Percentiles rank a stretch among this genome's conserved stretches.
These are phyloP conservation scores for Harpalus rubripes DNA, from an alignment of 2,888 invertebrate species.

Conservation along the genomic window DNA sequence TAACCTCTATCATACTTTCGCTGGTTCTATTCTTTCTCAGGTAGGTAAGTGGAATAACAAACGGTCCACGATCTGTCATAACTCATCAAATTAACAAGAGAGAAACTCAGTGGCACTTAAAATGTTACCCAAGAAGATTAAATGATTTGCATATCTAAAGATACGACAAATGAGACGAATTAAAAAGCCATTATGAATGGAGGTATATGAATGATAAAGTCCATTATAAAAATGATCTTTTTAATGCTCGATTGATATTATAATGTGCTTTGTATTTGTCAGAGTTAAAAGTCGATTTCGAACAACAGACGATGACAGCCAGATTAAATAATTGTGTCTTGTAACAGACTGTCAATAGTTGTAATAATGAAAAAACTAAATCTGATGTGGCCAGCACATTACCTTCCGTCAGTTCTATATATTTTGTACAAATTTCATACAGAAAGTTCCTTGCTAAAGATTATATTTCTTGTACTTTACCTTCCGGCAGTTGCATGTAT, in stretches of 20 bases:
- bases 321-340: too few species aligned
- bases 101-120: slow-evolving; percentile 48
- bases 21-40: slow-evolving; percentile 13
- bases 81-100: slow-evolving; percentile 64
- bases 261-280: background rate
- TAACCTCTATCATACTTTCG: slow-evolving; percentile 1
- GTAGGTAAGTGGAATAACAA: slow-evolving; percentile 62
- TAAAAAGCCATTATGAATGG: background rate
- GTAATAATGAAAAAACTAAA: too few species aligned
- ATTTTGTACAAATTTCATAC: too few species aligned
- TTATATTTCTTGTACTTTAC: too few species aligned
- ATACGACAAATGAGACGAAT: slow-evolving; percentile 5
- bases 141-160: slow-evolving; percentile 15
- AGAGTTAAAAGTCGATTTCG: background rate
- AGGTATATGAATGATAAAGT: background rate
- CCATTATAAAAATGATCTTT: background rate
- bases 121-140: slow-evolving; percentile 22
- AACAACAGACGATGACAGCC: too few species aligned
- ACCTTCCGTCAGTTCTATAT: too few species aligned
- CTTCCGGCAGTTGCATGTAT: too few species aligned
- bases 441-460: too few species aligned
- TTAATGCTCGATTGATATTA: background rate
- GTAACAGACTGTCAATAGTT: too few species aligned
- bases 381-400: too few species aligned
- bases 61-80: slow-evolving; percentile 64